These are phyloP conservation scores for Microctonus brassicae DNA, from an alignment of 2,888 invertebrate genomes.

Conservation along the genomic window DNA sequence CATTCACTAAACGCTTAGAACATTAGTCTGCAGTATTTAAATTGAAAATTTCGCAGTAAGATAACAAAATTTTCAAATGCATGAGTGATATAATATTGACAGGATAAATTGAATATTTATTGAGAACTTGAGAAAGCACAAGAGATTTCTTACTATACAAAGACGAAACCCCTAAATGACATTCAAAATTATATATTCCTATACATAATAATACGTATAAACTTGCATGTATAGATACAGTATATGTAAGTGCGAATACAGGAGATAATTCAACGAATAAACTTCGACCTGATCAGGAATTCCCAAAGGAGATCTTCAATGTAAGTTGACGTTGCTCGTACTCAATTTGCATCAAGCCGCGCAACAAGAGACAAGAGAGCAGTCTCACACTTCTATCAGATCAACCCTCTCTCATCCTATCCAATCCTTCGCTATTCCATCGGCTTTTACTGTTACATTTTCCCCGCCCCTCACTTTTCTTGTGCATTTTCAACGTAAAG, in stretches of 20 bases:
- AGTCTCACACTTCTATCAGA: slow-evolving; percentile 38
- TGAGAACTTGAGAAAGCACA: slow-evolving; percentile 32
- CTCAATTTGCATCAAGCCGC: slow-evolving; percentile 67
- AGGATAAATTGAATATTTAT: slow-evolving; percentile 49
- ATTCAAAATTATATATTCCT: no score
- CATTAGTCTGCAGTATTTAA: neutral
- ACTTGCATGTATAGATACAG: slow-evolving; percentile 41
- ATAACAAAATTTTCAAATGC: neutral
- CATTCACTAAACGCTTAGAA: slow-evolving; percentile 19
- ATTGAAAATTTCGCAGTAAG: neutral
- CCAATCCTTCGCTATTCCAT: neutral
- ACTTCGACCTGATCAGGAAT: slow-evolving; percentile 60
- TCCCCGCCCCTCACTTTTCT: slow-evolving; percentile 21
- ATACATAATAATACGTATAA: slow-evolving; percentile 51
- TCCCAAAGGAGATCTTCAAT: slow-evolving; percentile 52
- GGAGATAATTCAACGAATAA: slow-evolving; percentile 54
- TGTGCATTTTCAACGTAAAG: slow-evolving; percentile 30
- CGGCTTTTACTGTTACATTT: neutral
- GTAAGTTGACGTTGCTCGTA: slow-evolving; percentile 56
- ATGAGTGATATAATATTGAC: neutral
- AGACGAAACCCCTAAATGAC: slow-evolving; percentile 59
- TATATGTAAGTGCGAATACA: slow-evolving; percentile 4
- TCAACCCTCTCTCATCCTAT: slow-evolving; percentile 39
- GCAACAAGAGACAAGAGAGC: slow-evolving; percentile 32
- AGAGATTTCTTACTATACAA: slow-evolving; percentile 48